Percentiles rank a stretch among this genome's conserved stretches.
Conservation (phyloP, 2,797 vertebrate species). For the Austrolebias charrua region DNA sequence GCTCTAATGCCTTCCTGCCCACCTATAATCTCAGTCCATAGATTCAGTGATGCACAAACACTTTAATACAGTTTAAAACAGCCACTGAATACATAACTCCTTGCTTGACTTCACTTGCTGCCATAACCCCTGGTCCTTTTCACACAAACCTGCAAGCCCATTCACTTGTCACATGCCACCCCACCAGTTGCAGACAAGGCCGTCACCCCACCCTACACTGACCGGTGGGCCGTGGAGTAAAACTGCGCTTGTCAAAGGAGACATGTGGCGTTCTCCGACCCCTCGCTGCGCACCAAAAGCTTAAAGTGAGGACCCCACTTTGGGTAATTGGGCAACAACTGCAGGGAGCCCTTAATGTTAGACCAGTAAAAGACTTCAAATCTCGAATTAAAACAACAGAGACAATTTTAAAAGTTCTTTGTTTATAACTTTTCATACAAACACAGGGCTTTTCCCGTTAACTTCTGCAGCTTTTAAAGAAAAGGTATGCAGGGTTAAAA, state of each 20-base stretch:
- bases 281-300: constrained; percentile 70
- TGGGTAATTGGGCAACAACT: constrained; percentile 69
- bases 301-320: constrained; percentile 53
- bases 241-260: constrained; percentile 58
- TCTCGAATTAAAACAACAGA: constrained; percentile 28
- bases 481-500: no score
- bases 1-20: constrained; percentile 33
- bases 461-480: not conserved
- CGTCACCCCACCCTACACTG: constrained; percentile 36
- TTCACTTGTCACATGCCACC: constrained; percentile 70
- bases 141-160: constrained; percentile 46
- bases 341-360: constrained; percentile 44
- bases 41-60: constrained; percentile 61
- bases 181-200: constrained; percentile 62
- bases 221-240: constrained; percentile 50
- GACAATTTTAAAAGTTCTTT: not conserved
- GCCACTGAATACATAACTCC: constrained; percentile 39
- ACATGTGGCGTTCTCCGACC: constrained; percentile 59
- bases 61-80: constrained; percentile 53
- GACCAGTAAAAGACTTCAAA: constrained; percentile 42
- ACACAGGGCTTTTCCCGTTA: not conserved
- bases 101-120: constrained; percentile 62
- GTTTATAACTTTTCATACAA: not conserved
- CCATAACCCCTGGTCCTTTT: constrained; percentile 48
- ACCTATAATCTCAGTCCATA: constrained; percentile 39